phyloP scores from a whole-genome alignment of 2,888 invertebrate genomes.

The Mechanitis messenoides region DNA sequence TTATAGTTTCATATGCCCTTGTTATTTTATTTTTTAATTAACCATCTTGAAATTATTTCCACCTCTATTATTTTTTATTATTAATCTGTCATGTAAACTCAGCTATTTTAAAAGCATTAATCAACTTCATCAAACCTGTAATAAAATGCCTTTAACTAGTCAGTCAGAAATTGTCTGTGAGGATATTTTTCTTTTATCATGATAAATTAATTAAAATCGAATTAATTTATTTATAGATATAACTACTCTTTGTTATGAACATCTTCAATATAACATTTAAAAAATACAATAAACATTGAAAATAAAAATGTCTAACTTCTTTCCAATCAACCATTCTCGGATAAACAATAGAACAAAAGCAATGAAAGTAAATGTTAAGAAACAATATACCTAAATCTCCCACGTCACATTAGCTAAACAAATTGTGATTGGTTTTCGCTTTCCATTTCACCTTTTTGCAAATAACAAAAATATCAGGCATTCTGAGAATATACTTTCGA shows the following conservation, averaged over 20 bases:
- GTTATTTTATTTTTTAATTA: too few relatives aligned
- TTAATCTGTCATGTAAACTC: not conserved
- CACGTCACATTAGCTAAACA: slow-evolving; percentile 22
- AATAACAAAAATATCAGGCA: slow-evolving; percentile 13
- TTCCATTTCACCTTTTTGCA: slow-evolving; percentile 23
- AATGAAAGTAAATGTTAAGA: slow-evolving; percentile 22
- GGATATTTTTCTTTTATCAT: not conserved
- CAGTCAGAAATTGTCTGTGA: not conserved
- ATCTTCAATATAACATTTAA: not conserved
- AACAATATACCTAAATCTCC: slow-evolving; percentile 24
- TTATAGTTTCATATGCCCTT: too few relatives aligned
- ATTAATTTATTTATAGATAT: too few relatives aligned
- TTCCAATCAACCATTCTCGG: slow-evolving; percentile 10
- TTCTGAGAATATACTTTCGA: slow-evolving; percentile 8
- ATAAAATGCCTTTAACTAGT: not conserved
- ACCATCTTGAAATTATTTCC: too few relatives aligned
- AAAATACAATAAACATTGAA: not conserved
- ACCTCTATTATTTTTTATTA: too few relatives aligned
- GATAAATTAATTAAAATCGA: not conserved
- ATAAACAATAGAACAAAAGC: slow-evolving; percentile 15
- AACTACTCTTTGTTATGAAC: too few relatives aligned
- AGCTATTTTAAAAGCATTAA: not conserved
- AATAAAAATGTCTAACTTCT: not conserved
- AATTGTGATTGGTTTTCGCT: slow-evolving; percentile 22
- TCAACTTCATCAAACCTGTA: not conserved